These are phyloP conservation scores for Phragmatobia fuliginosa DNA, from an alignment of 2,888 invertebrate species.

Conservation along the genomic window DNA sequence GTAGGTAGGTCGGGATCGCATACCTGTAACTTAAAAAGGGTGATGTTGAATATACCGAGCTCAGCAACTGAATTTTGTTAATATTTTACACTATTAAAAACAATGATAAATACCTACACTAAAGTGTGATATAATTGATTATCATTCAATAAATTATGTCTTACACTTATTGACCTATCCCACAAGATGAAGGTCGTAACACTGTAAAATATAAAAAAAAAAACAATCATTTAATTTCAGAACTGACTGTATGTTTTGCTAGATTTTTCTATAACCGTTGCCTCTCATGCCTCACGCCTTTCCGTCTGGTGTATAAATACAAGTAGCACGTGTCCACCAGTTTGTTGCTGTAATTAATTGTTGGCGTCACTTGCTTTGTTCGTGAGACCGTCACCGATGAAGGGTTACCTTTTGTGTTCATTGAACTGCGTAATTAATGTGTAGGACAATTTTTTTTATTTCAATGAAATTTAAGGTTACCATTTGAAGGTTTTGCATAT, in stretches of 20 bases:
- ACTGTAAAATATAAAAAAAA: too few relatives aligned
- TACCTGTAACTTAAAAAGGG: not conserved
- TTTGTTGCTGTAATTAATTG: constrained; percentile 60
- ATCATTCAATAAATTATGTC: too few relatives aligned
- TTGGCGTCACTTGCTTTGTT: constrained; percentile 59
- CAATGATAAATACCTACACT: not conserved
- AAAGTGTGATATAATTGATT: too few relatives aligned
- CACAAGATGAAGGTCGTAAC: too few relatives aligned
- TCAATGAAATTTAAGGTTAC: not conserved
- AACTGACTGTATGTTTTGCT: too few relatives aligned
- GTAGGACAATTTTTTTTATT: not conserved
- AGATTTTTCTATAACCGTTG: constrained; percentile 9
- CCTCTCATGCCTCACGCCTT: constrained; percentile 2
- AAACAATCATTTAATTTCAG: not conserved
- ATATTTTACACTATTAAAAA: not conserved
- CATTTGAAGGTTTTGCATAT: not conserved
- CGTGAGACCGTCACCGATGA: constrained; percentile 22
- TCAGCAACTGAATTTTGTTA: not conserved
- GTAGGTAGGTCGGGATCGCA: not conserved
- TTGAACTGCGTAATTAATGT: not conserved
- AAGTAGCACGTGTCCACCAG: constrained; percentile 64
- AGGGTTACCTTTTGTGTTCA: constrained; percentile 25
- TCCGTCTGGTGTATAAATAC: constrained; percentile 57
- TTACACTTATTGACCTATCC: too few relatives aligned
- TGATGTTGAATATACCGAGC: too few relatives aligned